Conservation (phyloP, 2,113 vertebrate species). For the Antidorcas marsupialis region DNA sequence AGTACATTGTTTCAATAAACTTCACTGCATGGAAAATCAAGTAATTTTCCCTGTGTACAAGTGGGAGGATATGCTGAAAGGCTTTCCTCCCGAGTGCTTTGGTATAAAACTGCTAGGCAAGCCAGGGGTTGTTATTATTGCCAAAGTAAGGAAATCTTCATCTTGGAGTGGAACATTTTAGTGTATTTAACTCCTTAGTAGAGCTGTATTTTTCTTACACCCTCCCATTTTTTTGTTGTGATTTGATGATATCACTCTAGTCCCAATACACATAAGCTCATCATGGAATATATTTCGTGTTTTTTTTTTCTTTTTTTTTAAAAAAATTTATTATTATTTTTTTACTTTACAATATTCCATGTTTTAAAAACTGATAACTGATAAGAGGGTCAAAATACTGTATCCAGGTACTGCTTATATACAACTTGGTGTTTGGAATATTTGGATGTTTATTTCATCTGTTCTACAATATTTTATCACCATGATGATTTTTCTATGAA, state of each 20-base stretch:
- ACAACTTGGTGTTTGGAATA: neutral
- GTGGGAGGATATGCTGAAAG: neutral
- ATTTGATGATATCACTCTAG: neutral
- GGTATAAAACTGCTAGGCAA: neutral
- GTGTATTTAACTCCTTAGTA: neutral
- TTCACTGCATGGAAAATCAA: neutral
- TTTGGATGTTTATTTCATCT: neutral
- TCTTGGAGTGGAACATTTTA: neutral
- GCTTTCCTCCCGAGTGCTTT: neutral
- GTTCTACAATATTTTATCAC: neutral
- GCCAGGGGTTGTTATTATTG: neutral
- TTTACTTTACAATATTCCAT: neutral
- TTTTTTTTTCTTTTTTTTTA: neutral
- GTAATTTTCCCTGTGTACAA: neutral
- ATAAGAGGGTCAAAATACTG: neutral
- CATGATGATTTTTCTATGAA: neutral
- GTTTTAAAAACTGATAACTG: neutral
- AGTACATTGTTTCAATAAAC: neutral
- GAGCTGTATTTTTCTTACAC: neutral
- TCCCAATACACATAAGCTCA: neutral
- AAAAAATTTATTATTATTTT: too few relatives aligned
- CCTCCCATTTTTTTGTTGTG: neutral
- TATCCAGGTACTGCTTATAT: neutral
- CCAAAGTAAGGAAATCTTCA: neutral
- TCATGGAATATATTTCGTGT: neutral